Base-by-base conservation (phyloP, 2,797 vertebrate species). In the Masticophis lateralis region DNA sequence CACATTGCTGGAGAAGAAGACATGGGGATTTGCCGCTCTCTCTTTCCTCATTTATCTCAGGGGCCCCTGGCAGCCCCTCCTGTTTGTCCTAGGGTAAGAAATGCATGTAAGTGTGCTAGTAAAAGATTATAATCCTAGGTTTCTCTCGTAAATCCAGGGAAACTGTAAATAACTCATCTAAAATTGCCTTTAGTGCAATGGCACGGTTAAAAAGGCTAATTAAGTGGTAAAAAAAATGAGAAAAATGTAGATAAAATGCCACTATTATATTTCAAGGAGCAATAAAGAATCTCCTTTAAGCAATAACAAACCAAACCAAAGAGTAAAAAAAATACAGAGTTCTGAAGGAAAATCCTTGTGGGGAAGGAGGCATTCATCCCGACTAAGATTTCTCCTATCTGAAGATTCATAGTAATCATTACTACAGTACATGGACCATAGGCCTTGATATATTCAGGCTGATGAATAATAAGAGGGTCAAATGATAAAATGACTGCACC, bases 51-150 rank as follows among this genome's bases (percentile, higher is more conserved):
- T 89, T 92, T 91, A 95, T 96, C 94, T 94, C 93, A 90, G 69
- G 25, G 0, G 95, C 91, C 63, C 74, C 94, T 96, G 93, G 95
- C 96, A 96, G 94, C 93, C 95, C 91, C 87, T 96, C 95, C 95
- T 96, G 95, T 95, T 95, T 95, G 94, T 92, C 91, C 4, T 86
- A 87, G 94, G 93, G 91, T 86, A 95, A 96, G 12, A 55, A 69
- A 32, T 11, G 57, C 61, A 25, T 69, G 25, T 22, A 61, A 63
- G 53, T 25, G 37, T 56, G 28, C 92, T 37, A 37, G 25, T 63
- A 69, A 88, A 59, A 59, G 22, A 11, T 53, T 59, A 47, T 57
- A 47, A 83, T 43, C 74, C 61, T 12, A 4, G 22, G n/a, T n/a
- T 60, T 51, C 57, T 47, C 79, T 6, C 1, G 22, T 9, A 87